A percentile compares a stretch with the other conserved stretches of the same genome.
These are phyloP conservation scores for Pseudomyrmex dendroicus DNA, from an alignment of 1,140 invertebrate genomes.

Conservation along the genomic window DNA sequence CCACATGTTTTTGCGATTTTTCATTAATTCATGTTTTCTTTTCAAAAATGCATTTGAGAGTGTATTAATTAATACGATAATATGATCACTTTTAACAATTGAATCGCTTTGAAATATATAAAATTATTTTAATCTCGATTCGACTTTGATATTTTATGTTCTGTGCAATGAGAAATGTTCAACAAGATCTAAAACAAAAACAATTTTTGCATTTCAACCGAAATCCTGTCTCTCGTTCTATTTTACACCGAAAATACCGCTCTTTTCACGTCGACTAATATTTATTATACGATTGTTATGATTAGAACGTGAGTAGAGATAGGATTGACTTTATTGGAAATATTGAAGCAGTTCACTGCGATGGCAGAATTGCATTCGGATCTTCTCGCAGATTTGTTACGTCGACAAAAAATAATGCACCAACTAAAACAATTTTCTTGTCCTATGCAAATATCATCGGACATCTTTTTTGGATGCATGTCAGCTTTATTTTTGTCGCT, in stretches of 20 bases:
- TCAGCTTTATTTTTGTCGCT: too few species aligned
- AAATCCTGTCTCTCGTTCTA: background rate
- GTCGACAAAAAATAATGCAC: background rate
- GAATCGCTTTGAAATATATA: background rate
- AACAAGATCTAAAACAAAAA: background rate
- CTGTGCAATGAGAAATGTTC: background rate
- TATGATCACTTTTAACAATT: background rate
- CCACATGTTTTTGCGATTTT: background rate
- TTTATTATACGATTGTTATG: constrained; percentile 50
- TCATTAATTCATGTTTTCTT: background rate
- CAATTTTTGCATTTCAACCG: background rate
- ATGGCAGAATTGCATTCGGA: background rate
- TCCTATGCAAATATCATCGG: background rate
- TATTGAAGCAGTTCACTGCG: background rate
- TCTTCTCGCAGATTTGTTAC: constrained; percentile 30
- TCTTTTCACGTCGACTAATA: constrained; percentile 2
- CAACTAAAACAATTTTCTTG: background rate
- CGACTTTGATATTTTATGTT: background rate
- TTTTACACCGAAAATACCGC: background rate
- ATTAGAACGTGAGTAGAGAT: constrained; percentile 10
- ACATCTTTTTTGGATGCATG: too few species aligned
- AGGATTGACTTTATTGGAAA: background rate
- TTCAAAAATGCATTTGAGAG: background rate
- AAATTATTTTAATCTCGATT: background rate
- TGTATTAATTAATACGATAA: background rate